Evolutionary conservation across 2,888 invertebrate species (phyloP).

Genomic region (Cephus nigrinus): DNA sequence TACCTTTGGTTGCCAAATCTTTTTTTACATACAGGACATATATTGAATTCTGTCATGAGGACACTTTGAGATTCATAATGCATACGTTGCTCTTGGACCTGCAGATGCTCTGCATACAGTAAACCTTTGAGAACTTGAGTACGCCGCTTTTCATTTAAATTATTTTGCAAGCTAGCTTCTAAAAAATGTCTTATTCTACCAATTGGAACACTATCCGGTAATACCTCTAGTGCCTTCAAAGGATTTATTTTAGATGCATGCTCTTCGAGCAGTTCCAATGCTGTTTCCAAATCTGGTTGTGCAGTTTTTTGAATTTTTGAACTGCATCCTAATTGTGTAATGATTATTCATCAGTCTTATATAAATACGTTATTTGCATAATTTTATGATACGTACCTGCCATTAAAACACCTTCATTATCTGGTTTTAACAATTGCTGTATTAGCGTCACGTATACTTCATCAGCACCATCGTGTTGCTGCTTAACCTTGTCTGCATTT

Average conservation of each 20-base stretch:
- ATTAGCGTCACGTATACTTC: conserved; percentile 72
- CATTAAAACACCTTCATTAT: conserved; percentile 45
- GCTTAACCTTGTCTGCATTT: conserved; percentile 43
- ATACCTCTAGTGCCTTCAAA: conserved; percentile 78
- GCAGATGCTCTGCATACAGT: conserved; percentile 85
- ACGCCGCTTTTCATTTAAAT: conserved; percentile 79
- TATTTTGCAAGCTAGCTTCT: conserved; percentile 80
- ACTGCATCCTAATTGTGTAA: conserved; percentile 37
- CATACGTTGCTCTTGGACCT: conserved; percentile 84
- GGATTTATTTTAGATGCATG: conserved; percentile 89
- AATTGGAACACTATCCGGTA: conserved; percentile 86
- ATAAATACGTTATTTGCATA: neutral
- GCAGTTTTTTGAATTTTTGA: conserved; percentile 69
- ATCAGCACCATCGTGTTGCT: conserved; percentile 50
- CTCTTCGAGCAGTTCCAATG: conserved; percentile 83
- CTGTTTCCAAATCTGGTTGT: conserved; percentile 82
- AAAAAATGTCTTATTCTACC: conserved; percentile 81
- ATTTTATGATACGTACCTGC: conserved; percentile 38
- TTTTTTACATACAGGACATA: conserved; percentile 93
- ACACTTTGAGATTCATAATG: conserved; percentile 86
- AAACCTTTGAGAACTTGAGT: conserved; percentile 86
- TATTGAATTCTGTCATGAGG: conserved; percentile 85
- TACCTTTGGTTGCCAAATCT: conserved; percentile 92
- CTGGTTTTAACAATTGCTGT: conserved; percentile 69
- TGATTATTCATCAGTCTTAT: neutral